Conservation (phyloP, 35 echinoderm and acorn worm genomes). For the Ophiothrix spiculata region DNA sequence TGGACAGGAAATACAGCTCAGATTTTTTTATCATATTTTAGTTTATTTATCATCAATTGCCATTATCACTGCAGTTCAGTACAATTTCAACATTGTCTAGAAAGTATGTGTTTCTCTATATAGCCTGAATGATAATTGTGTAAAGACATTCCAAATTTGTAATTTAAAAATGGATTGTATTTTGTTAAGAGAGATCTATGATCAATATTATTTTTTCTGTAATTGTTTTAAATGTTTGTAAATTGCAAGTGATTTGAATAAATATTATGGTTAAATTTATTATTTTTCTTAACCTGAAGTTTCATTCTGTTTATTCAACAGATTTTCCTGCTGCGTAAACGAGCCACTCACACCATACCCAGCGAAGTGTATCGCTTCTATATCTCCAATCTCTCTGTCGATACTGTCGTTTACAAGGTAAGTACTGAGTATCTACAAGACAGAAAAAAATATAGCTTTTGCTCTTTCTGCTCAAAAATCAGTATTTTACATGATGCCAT, state of each 20-base stretch:
- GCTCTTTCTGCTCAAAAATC: background rate
- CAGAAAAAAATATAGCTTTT: background rate
- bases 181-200: background rate
- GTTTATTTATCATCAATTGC: no score
- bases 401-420: conserved; percentile 95
- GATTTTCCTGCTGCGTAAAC: conserved; percentile 87
- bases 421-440: no score
- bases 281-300: background rate
- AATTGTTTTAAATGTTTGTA: background rate
- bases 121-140: no score
- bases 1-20: no score
- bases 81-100: no score
- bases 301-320: conserved; percentile 23
- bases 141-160: background rate
- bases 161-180: background rate
- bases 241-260: background rate
- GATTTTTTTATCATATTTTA: no score
- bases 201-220: background rate
- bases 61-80: no score
- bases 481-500: background rate
- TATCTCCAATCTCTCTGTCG: conserved; percentile 75
- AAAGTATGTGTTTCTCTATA: no score
- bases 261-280: background rate
- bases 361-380: conserved; percentile 65
- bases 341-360: conserved; percentile 72